These are phyloP conservation scores for Spialia ferax DNA, from an alignment of 2,888 invertebrate genomes.

Conservation along the genomic window DNA sequence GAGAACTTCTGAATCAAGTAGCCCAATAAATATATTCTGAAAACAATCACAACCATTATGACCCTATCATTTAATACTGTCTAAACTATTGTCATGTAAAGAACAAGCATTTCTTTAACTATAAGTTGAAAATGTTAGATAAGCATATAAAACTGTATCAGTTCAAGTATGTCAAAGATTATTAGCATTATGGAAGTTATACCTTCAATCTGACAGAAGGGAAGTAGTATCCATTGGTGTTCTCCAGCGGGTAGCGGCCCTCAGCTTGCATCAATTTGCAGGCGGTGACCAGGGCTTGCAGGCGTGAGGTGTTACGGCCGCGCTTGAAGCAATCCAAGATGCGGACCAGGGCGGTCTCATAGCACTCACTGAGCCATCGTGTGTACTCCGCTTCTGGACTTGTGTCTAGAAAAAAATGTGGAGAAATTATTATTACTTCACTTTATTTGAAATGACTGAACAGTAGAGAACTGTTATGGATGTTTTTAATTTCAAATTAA, in stretches of 20 bases:
- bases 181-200: background rate
- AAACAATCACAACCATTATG: slow-evolving; percentile 51
- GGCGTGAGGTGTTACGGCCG: slow-evolving; percentile 80
- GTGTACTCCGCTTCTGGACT: slow-evolving; percentile 88
- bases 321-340: slow-evolving; percentile 86
- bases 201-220: slow-evolving; percentile 89
- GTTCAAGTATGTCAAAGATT: too few relatives aligned
- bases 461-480: too few relatives aligned
- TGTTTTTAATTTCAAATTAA: too few relatives aligned
- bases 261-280: slow-evolving; percentile 92
- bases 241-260: slow-evolving; percentile 89
- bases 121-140: too few relatives aligned
- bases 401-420: slow-evolving; percentile 50
- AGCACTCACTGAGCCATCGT: slow-evolving; percentile 90
- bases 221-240: slow-evolving; percentile 85
- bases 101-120: too few relatives aligned
- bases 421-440: too few relatives aligned
- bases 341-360: slow-evolving; percentile 88
- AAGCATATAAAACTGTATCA: too few relatives aligned
- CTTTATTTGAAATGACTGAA: too few relatives aligned
- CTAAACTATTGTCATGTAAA: too few relatives aligned
- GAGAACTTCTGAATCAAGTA: slow-evolving; percentile 88
- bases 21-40: slow-evolving; percentile 87
- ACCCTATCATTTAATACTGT: too few relatives aligned
- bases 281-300: slow-evolving; percentile 89